Evolutionary conservation across 2,888 invertebrate genomes (phyloP).

Genomic region (Stegophylla sp.): DNA sequence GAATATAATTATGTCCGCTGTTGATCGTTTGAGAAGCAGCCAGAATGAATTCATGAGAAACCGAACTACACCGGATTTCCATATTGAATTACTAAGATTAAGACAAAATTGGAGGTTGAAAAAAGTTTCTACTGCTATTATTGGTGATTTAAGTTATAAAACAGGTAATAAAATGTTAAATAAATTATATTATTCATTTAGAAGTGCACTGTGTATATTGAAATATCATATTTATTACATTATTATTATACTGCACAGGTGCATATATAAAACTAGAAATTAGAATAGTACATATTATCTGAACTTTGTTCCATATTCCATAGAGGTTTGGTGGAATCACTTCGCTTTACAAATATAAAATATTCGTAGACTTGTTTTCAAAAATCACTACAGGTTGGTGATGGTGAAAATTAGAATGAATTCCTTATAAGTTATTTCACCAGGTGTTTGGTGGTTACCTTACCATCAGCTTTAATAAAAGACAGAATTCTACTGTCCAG

Average conservation of each 20-base stretch:
- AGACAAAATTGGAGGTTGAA: slow-evolving; percentile 96
- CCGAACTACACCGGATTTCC: slow-evolving; percentile 86
- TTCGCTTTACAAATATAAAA: no score
- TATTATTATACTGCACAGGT: not conserved
- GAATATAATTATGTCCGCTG: slow-evolving; percentile 81
- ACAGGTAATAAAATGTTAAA: slow-evolving; percentile 68
- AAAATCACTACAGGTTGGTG: no score
- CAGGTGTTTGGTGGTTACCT: no score
- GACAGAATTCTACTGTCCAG: no score
- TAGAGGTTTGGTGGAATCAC: no score
- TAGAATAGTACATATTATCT: not conserved
- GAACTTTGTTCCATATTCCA: no score
- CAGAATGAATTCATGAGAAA: slow-evolving; percentile 81
- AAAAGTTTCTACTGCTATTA: slow-evolving; percentile 92
- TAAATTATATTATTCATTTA: not conserved
- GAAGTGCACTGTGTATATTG: no score
- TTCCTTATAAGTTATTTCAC: no score
- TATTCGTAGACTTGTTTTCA: no score
- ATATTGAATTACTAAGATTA: slow-evolving; percentile 85
- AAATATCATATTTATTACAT: no score
- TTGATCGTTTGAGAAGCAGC: slow-evolving; percentile 82
- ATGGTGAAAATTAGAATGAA: no score
- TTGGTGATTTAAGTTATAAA: slow-evolving; percentile 93
- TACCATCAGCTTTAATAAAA: no score
- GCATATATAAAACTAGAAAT: not conserved